Percentiles rank a stretch among this genome's conserved stretches.
These are phyloP conservation scores for Pinctada fucata DNA, from an alignment of 2,888 invertebrate genomes.

Conservation along the genomic window DNA sequence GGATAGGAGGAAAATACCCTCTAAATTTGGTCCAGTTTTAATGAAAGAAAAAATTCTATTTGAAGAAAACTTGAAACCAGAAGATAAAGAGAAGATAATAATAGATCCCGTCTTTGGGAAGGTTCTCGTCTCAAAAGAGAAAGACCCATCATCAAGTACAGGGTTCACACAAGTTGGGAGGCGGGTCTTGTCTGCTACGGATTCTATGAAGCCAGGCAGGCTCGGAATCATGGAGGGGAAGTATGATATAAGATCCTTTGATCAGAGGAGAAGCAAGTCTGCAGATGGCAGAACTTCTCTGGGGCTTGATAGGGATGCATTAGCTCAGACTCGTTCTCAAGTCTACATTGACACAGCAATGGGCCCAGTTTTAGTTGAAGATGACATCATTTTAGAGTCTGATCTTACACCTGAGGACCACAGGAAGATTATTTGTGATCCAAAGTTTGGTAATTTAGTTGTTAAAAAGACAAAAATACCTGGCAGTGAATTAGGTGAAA, in stretches of 20 bases:
- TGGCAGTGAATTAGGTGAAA: not conserved
- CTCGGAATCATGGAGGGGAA: not conserved
- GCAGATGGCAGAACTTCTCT: not conserved
- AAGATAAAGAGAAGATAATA: not conserved
- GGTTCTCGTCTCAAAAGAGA: not conserved
- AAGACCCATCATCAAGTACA: not conserved
- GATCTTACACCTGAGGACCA: not conserved
- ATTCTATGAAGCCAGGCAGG: not conserved
- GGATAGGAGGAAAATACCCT: not conserved
- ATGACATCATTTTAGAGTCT: not conserved
- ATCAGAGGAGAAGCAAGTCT: not conserved
- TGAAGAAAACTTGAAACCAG: not conserved
- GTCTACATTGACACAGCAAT: not conserved
- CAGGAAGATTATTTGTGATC: not conserved
- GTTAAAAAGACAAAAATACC: not conserved
- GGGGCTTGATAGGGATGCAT: not conserved
- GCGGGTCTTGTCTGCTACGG: not conserved
- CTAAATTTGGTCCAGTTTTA: slow-evolving; percentile 4
- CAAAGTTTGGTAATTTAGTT: not conserved
- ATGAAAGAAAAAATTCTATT: not conserved
- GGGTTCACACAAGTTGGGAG: not conserved
- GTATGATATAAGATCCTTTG: not conserved
- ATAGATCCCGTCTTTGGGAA: not conserved
- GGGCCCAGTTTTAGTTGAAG: slow-evolving; percentile 4
- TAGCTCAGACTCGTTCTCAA: not conserved